Base-by-base conservation (phyloP, 1,140 invertebrate species). In the Drosophila yakuba region DNA sequence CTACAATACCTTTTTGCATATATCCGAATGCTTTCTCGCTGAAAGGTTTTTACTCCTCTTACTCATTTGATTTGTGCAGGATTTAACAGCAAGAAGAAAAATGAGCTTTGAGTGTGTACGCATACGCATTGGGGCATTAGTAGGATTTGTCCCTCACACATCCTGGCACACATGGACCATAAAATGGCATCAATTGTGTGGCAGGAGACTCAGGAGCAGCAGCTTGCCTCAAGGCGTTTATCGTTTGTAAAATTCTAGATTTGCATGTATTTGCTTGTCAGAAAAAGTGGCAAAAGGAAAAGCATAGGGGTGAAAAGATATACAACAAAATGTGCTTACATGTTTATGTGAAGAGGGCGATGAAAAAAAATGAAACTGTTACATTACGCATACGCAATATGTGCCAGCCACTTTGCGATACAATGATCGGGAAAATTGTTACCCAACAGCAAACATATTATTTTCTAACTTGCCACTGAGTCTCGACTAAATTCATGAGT, bases 211-310 rank as follows among this genome's bases (percentile, higher is more conserved):
- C 63, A 20, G 51, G 43, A 74, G 69, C 60, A 75, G 82, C 83
- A 88, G 84, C 83, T 88, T 88, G 83, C 80, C 83, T 79, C 84
- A 77, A 89, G 84, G 79, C 83, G 84, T 88, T 88, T 88, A 88
- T 88, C 83, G 83, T 88, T 89, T 88, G 83, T 83, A 89, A 88
- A 89, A 88, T 88, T 88, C 83, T 74, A 83, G 83, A 88, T 88
- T 88, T 89, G 83, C 83, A 88, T 88, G 83, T 86, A 88, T 88
- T 89, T 89, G 72, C 79, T 74, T 89, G 84, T 88, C 83, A 88
- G 88, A 88, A 88, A 88, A 80, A 86, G 47, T 45, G 64, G 64
- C 51, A 36, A 36, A 38, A 36, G 28, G 50, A 32, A 67, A 41
- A 36, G 11, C 32, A 25, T 39, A 35, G 17, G 38, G 32, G 39